Evolutionary conservation across 1,140 invertebrate species (phyloP), one percentile per base, ranked within the genome.

Genomic region (Pinna nobilis): DNA sequence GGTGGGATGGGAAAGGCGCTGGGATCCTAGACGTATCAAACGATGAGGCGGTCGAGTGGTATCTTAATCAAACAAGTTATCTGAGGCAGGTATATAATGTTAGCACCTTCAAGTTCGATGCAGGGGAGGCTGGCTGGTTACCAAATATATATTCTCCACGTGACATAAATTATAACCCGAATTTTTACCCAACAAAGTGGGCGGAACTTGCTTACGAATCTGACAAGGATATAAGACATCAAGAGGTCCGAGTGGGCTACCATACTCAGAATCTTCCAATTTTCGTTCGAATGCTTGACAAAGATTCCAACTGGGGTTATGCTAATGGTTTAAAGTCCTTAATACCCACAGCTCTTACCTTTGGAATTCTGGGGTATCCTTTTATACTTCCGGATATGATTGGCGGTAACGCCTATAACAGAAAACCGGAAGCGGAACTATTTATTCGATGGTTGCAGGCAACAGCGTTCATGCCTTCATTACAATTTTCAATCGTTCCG

Each of bases 321-420:
- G 72, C 67, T 0, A 95, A 96, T 86, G 96, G 96, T 0, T 89
- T 98, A n/a, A 92, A 94, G 81, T 94, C 95, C 0, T 82, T 98
- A 9, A 93, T 98, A 39, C 94, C 95, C 0, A 94, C 94, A 1
- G 87, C 94, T 0, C 88, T 97, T 0, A 93, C 94, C 35, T 95
- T 97, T 73, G 96, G 95, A 76, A 84, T 97, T 44, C 92, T 94
- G 69, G 96, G 96, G 2, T 97, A 97, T 88, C 92, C 94, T 0
- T 93, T 94, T 79, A 93, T 97, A 9, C 88, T 98, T 2, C 95
- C 96, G 0, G 96, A 98, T 84, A 96, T 98, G 95, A 94, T 98
- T 78, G 96, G 96, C 2, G 97, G 97, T 3, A 98, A 97, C 87
- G 95, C 93, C 0, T 88, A 91, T 89, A 69, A 73, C 30, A 63